Evolutionary conservation across 2,797 vertebrate species (phyloP), one percentile per base, ranked within the genome.

Genomic region (Danio jaintianensis): DNA sequence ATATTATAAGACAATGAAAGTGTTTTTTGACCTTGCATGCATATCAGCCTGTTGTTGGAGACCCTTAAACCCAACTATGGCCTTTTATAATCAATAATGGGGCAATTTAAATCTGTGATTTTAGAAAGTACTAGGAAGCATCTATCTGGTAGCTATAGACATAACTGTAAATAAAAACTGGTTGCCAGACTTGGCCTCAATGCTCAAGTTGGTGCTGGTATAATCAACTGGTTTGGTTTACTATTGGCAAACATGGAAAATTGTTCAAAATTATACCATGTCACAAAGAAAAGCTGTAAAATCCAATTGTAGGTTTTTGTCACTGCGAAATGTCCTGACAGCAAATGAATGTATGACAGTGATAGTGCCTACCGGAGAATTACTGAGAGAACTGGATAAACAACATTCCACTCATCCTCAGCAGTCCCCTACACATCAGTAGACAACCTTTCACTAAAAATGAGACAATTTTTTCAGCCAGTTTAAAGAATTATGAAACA

Each of bases 131-230:
- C 29, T 29, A 29, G 38, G 62, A 40, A 64, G 62, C 62, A 43
- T 64, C 62, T 59, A 59, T 59, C 56, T 20, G 56, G 10, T 59
- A 59, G 56, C 56, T 12, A 56, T 7, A 6, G 56, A 58, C 55
- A 58, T 22, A 58, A 58, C 18, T 4, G 55, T 58, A 7, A 58
- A 11, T 58, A 56, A 58, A 58, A 58, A 55, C 55, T 58, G 55
- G 18, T 58, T 58, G 55, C 53, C n/a, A 0, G 18, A 9, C 7
- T 58, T 58, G 22, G 20, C 0, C 12, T 58, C 22, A 9, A 15
- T 76, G 29, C 13, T 38, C 58, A 7, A 61, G 38, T 61, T 29
- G 22, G 58, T 15, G 29, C 29, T 36, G 29, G 58, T 15, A 13
- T 29, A 61, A 61, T 61, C 58, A 38, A 29, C 58, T 36, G 29